Base-by-base conservation (phyloP, 2,888 invertebrate species). In the Venustoraphidia nigricollis region DNA sequence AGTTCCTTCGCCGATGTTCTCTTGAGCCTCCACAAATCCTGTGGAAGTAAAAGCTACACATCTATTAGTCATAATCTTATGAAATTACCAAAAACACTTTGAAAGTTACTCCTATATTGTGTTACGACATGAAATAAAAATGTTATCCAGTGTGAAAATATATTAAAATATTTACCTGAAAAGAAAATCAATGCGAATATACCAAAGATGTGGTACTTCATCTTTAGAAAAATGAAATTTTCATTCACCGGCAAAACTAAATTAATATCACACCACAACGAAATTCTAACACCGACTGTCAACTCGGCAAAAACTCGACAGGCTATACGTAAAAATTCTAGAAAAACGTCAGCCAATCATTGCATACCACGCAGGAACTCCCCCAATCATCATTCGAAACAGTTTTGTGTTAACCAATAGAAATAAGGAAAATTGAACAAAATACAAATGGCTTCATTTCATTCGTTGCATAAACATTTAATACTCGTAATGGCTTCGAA, bases 11-110 rank as follows among this genome's bases (percentile, higher is more conserved):
- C 64, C 63, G 2, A 60, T 63, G 35, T 67, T 62, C 57, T 70
- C 71, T 59, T 62, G 59, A 35, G 67, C 73, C 43, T 54, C 57
- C 46, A 63, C 66, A 57, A 66, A 65, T 59, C 73, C 74, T 76
- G 58, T n/a, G 52, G 51, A 48, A 41, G 53, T 45, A 40, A 45
- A 13, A 36, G 27, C 27, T 27, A 6, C 27, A 27, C 27, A 27
- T 27, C 27, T 27, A 27, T 27, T 27, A 27, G 27, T 27, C 27
- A 27, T 6, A 27, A 3, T 27, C 27, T 27, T 27, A 27, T 27
- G 6, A 27, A 27, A 27, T 27, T 27, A 27, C 3, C 27, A 27
- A 27, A 27, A 27, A 6, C 5, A 6, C 3, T 27, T 27, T 27
- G 27, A 27, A 27, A 27, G 27, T 27, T 27, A 27, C 6, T 27